These are phyloP conservation scores for Diachasma alloeum DNA, from an alignment of 1,140 invertebrate genomes.

Conservation along the genomic window DNA sequence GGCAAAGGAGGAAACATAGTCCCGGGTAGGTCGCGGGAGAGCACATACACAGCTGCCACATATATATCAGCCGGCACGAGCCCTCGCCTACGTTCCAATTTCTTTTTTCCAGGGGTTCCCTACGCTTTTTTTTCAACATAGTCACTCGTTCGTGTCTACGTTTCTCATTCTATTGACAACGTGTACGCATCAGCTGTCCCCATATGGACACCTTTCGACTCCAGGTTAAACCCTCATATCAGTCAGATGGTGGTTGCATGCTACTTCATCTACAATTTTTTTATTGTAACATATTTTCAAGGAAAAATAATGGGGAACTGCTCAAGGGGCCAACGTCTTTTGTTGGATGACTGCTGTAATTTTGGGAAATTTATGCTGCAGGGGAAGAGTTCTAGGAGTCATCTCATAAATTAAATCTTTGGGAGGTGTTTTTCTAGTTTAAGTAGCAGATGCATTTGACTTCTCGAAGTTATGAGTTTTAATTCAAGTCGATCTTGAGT, in stretches of 20 bases:
- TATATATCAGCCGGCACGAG: conserved; percentile 55
- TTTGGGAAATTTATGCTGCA: too few relatives aligned
- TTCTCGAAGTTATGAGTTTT: too few relatives aligned
- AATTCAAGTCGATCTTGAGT: too few relatives aligned
- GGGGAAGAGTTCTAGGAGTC: too few relatives aligned
- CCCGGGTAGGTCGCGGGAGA: neutral
- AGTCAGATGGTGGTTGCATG: neutral
- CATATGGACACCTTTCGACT: conserved; percentile 21
- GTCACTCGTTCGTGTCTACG: neutral
- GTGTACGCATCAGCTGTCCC: conserved; percentile 54
- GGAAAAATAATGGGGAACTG: neutral
- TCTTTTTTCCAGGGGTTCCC: conserved; percentile 26
- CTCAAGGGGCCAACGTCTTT: too few relatives aligned
- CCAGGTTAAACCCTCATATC: neutral
- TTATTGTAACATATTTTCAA: conserved; percentile 29
- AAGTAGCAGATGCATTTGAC: too few relatives aligned
- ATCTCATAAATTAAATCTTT: too few relatives aligned
- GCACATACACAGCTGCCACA: conserved; percentile 37
- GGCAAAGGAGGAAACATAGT: conserved; percentile 7
- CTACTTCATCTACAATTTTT: neutral
- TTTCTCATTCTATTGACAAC: conserved; percentile 1
- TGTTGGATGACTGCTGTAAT: too few relatives aligned
- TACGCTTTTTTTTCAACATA: conserved; percentile 14
- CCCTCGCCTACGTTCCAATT: conserved; percentile 51
- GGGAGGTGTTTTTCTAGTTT: too few relatives aligned